Evolutionary conservation across 92 coral and sea anemone genomes (phyloP).

Genomic region (Palythoa grandis): DNA sequence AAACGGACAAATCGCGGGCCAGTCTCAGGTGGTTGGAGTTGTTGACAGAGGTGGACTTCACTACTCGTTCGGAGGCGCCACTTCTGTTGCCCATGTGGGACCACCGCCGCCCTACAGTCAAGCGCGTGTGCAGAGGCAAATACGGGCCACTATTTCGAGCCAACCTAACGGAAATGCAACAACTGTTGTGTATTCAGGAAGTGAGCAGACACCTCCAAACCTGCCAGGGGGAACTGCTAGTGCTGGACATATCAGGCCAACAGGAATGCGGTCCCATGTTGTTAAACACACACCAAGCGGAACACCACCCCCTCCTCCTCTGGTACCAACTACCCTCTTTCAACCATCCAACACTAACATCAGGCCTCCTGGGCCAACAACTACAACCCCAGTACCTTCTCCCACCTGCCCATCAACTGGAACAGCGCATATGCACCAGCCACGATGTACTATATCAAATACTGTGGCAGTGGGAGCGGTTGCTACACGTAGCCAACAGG

Average conservation of each 20-base stretch:
- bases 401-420: conserved; percentile 14
- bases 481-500: conserved; percentile 9
- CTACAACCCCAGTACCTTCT: background rate
- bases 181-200: conserved; percentile 46
- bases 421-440: conserved; percentile 19
- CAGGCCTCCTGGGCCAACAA: conserved; percentile 23
- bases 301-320: conserved; percentile 47
- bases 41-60: conserved; percentile 21
- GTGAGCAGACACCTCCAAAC: conserved; percentile 48
- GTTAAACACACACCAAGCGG: conserved; percentile 47
- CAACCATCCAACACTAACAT: background rate
- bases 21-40: background rate
- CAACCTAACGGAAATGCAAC: conserved; percentile 44
- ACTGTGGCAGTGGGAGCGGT: conserved; percentile 8
- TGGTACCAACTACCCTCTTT: conserved; percentile 26
- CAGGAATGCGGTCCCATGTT: conserved; percentile 52
- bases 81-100: conserved; percentile 3
- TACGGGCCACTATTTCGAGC: conserved; percentile 13
- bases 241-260: conserved; percentile 37
- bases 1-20: conserved; percentile 23
- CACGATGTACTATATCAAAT: background rate
- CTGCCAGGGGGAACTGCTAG: conserved; percentile 53
- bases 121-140: conserved; percentile 17
- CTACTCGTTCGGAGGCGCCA: conserved; percentile 14
- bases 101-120: conserved; percentile 42